Conservation (phyloP, 2,797 vertebrate species). For the Nyctalus aviator region DNA sequence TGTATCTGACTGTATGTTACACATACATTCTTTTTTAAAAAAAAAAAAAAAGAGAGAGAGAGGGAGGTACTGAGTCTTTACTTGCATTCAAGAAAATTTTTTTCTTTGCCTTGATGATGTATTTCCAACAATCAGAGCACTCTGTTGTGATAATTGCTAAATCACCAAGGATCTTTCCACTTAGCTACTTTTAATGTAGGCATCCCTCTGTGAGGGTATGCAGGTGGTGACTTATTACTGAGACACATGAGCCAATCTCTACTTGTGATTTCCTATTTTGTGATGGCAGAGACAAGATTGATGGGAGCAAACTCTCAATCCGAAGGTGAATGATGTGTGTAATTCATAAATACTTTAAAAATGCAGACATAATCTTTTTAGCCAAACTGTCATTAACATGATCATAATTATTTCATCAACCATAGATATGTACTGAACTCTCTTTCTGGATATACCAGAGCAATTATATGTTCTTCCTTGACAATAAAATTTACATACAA, state of each 20-base stretch:
- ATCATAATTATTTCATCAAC: neutral
- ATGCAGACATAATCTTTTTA: neutral
- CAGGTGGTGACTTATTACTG: neutral
- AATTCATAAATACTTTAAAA: neutral
- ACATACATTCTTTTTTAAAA: neutral
- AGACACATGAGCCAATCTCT: neutral
- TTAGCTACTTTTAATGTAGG: neutral
- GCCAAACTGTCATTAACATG: neutral
- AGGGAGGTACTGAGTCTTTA: neutral
- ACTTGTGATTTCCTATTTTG: neutral
- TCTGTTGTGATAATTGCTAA: neutral
- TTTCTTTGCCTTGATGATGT: neutral
- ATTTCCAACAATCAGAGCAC: neutral
- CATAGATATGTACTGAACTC: neutral
- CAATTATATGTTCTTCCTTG: neutral
- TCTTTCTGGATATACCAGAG: neutral
- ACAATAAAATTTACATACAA: constrained; percentile 11
- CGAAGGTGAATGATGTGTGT: neutral
- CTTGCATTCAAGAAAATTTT: neutral
- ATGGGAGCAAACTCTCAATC: neutral
- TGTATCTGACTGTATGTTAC: neutral
- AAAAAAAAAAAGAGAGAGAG: neutral
- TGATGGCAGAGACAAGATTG: neutral
- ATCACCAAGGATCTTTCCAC: neutral
- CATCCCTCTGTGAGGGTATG: neutral